Evolutionary conservation across 2,113 vertebrate species (phyloP).

Genomic region (Calyptommatus sinebrachiatus): DNA sequence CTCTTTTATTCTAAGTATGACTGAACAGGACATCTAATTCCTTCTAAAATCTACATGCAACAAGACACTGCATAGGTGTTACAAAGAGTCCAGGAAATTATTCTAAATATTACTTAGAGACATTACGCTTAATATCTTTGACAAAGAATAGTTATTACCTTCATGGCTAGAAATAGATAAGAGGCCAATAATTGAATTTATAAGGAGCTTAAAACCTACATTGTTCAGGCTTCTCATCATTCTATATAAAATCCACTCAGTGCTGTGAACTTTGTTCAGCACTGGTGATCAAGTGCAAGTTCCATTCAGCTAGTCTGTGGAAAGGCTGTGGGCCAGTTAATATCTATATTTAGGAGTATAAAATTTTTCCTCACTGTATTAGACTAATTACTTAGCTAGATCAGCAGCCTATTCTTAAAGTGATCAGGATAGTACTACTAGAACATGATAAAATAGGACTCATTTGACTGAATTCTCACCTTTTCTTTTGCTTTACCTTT

Average conservation of each 20-base stretch:
- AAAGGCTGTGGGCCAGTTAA: background rate
- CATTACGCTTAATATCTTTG: slow-evolving; percentile 6
- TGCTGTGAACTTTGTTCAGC: background rate
- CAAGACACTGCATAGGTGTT: background rate
- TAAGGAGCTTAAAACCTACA: background rate
- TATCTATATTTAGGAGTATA: background rate
- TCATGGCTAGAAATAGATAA: background rate
- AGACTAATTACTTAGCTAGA: too few relatives aligned
- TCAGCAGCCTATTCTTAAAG: too few relatives aligned
- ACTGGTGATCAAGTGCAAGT: background rate
- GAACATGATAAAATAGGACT: too few relatives aligned
- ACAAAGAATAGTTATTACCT: background rate
- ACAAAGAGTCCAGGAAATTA: slow-evolving; percentile 1
- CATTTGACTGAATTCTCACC: too few relatives aligned
- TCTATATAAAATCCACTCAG: background rate
- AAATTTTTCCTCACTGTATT: background rate
- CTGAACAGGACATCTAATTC: background rate
- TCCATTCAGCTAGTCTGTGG: background rate
- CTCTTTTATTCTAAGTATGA: background rate
- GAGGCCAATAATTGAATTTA: background rate
- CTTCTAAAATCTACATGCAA: background rate
- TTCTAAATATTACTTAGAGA: slow-evolving; percentile 29
- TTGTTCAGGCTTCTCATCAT: background rate
- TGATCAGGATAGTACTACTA: too few relatives aligned
- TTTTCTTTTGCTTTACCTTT: too few relatives aligned